Evolutionary conservation across 1,140 invertebrate species (phyloP).

Genomic region (Melipona quadrifasciata): DNA sequence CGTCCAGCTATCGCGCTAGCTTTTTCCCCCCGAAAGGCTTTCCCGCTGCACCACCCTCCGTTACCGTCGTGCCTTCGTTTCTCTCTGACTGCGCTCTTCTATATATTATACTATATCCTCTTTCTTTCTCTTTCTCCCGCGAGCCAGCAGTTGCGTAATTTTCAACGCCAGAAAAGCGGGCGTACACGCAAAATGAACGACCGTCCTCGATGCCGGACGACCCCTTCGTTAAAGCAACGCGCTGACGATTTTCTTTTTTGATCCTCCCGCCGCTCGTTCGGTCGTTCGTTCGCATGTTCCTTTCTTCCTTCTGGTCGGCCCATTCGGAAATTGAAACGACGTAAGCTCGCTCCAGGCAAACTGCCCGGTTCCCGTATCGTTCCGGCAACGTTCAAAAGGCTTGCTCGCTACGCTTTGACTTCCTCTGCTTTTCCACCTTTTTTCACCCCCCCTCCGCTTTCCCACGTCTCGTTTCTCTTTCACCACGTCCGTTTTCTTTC

Average conservation of each 20-base stretch:
- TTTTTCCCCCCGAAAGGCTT: constrained; percentile 9
- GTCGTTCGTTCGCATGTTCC: neutral
- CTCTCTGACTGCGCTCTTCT: neutral
- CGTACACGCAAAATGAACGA: constrained; percentile 63
- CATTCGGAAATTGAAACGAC: constrained; percentile 60
- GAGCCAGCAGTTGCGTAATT: constrained; percentile 52
- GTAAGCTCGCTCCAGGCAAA: constrained; percentile 17
- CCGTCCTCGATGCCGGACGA: constrained; percentile 53
- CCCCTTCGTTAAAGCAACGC: constrained; percentile 70
- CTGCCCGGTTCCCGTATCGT: constrained; percentile 31
- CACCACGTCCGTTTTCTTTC: too few species aligned
- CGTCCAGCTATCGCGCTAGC: constrained; percentile 6
- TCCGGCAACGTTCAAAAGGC: constrained; percentile 1
- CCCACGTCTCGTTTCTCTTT: neutral
- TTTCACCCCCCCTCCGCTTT: neutral
- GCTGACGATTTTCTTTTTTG: constrained; percentile 66
- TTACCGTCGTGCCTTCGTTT: neutral
- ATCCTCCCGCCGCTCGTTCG: neutral
- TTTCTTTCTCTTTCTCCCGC: neutral
- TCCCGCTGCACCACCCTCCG: neutral
- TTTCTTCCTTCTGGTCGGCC: neutral
- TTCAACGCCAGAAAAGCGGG: constrained; percentile 36
- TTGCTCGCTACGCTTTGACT: neutral
- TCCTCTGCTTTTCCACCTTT: neutral
- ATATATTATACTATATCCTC: constrained; percentile 23